phyloP scores from a whole-genome alignment of 2,113 vertebrate genomes.

The Galeopterus variegatus region DNA sequence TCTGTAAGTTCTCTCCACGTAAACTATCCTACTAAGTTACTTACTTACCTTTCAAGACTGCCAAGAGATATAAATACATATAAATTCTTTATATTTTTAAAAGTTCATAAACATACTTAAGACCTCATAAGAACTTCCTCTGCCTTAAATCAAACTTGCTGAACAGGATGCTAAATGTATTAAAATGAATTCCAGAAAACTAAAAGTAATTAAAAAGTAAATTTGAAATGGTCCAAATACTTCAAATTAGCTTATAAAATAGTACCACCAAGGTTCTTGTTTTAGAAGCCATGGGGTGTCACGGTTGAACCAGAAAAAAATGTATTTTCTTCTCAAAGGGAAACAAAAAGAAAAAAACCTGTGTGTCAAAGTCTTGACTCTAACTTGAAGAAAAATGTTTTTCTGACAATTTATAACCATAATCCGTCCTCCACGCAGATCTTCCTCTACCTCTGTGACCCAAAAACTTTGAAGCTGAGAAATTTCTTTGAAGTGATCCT shows the following conservation, averaged over 20 bases:
- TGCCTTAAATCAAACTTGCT: conserved; percentile 51
- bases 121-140: background rate
- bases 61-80: background rate
- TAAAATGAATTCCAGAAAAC: conserved; percentile 48
- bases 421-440: background rate
- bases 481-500: background rate
- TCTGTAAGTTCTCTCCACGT: background rate
- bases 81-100: background rate
- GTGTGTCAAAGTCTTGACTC: background rate
- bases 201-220: background rate
- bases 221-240: background rate
- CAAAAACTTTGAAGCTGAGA: background rate
- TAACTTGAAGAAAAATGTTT: background rate
- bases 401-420: background rate
- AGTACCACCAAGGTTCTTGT: background rate
- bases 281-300: background rate
- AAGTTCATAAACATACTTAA: conserved; percentile 17
- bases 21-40: background rate
- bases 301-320: background rate
- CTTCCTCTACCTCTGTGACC: background rate
- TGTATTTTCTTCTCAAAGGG: background rate
- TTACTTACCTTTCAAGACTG: conserved; percentile 62
- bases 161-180: background rate
- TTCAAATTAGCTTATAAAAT: conserved; percentile 13
- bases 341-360: background rate